Evolutionary conservation across 2,888 invertebrate genomes (phyloP), one percentile per base, ranked within the genome.

Genomic region (Phengaris arion): DNA sequence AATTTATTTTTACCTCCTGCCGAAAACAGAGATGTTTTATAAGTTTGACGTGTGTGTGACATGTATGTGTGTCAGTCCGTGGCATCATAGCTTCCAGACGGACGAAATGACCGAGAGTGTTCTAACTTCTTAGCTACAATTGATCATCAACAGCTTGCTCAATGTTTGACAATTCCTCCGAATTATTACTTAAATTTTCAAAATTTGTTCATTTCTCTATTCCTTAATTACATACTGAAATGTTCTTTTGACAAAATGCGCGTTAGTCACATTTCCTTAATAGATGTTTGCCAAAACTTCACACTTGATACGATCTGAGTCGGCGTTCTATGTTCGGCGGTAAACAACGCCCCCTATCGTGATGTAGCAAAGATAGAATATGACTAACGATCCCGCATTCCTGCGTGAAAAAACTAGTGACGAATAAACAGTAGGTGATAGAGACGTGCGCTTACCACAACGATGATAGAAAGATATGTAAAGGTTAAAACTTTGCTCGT

Each of bases 311-410:
- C 72, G 13, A 72, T 72, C 72, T 82, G 81, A 81, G 77, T 82
- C 82, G 82, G 79, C 78, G 74, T 55, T 78, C 79, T 78, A 76
- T 78, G 78, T 79, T 77, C 75, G 22, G 76, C 77, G 78, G 78
- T 80, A 78, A 79, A 77, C 69, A 75, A 78, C 80, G 79, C 78
- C 79, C 78, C 78, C 78, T 78, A 35, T 54, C 52, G 52, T 15
- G 72, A 51, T 22, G 51, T 35, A 13, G 54, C 52, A 35, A 52
- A 72, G 54, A 72, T 72, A 72, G 72, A 72, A 1, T 54, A 22
- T 72, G 72, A 72, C 72, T 72, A 72, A 72, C 52, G 54, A 72
- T 54, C 54, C 13, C 72, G 35, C 72, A 72, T 72, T 72, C 72
- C 72, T n/a, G 69, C 9, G 68, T 9, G n/a, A 48, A 70, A 48